A percentile compares a stretch with the other conserved stretches of the same genome.
phyloP scores from a whole-genome alignment of 2,888 invertebrate species.

The Dryobotodes eremita region DNA sequence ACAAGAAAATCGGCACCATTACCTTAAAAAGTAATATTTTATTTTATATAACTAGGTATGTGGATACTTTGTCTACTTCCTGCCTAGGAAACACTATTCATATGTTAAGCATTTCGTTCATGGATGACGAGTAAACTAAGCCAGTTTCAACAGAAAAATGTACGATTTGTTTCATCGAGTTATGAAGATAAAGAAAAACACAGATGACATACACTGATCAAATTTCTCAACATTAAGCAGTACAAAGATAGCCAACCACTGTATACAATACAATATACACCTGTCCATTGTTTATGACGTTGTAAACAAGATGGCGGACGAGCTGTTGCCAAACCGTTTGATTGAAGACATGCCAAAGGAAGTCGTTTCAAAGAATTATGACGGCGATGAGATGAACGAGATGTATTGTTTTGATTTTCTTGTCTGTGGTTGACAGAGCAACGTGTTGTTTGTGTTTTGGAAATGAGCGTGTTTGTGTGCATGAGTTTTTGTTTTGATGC shows the following conservation, averaged over 20 bases:
- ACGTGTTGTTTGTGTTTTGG: conserved; percentile 4
- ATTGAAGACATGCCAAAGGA: conserved; percentile 57
- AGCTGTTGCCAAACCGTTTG: conserved; percentile 38
- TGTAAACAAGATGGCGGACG: conserved; percentile 33
- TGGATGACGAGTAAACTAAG: not conserved
- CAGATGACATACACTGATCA: not conserved
- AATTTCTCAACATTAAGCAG: conserved; percentile 5
- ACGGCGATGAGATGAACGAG: conserved; percentile 21
- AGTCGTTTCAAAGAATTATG: conserved; percentile 51
- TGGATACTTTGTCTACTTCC: too few relatives aligned
- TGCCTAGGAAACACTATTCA: not conserved
- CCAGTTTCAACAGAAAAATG: not conserved
- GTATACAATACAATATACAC: conserved; percentile 48
- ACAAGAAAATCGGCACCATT: too few relatives aligned
- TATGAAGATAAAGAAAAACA: not conserved
- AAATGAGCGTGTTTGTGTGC: not conserved
- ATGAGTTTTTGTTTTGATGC: not conserved
- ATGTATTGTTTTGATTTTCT: conserved; percentile 37
- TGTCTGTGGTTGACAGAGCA: not conserved
- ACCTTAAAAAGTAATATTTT: not conserved
- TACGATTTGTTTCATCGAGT: too few relatives aligned
- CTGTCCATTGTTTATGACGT: conserved; percentile 47
- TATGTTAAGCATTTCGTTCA: not conserved
- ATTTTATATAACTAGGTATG: not conserved
- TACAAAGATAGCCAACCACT: conserved; percentile 22